These are phyloP conservation scores for Chaetogeoica ovagalla DNA, from an alignment of 2,888 invertebrate species.

Conservation along the genomic window DNA sequence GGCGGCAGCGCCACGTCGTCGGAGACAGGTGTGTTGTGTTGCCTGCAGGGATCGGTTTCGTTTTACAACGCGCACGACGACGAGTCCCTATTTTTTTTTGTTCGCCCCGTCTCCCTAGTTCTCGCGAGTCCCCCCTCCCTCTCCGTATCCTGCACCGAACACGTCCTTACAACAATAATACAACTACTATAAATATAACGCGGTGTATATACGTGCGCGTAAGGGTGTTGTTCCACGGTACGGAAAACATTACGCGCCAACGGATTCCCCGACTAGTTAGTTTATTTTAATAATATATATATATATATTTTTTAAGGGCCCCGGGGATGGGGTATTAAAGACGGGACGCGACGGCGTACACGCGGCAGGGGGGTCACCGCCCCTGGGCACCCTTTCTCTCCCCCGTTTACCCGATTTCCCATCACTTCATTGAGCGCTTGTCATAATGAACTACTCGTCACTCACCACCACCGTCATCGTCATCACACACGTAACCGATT, in stretches of 20 bases:
- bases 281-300: slow-evolving; percentile 49
- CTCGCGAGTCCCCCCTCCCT: too few relatives aligned
- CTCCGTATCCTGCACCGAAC: too few relatives aligned
- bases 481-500: not conserved
- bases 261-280: slow-evolving; percentile 49
- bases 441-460: slow-evolving; percentile 53
- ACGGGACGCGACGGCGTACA: not conserved
- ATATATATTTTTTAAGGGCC: too few relatives aligned
- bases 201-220: too few relatives aligned
- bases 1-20: not conserved
- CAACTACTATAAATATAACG: too few relatives aligned
- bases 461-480: slow-evolving; percentile 18
- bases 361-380: not conserved
- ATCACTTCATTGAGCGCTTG: slow-evolving; percentile 50
- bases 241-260: slow-evolving; percentile 47
- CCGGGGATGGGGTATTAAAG: not conserved
- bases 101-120: not conserved
- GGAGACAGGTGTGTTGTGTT: slow-evolving; percentile 37
- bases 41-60: slow-evolving; percentile 38
- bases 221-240: not conserved
- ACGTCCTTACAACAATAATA: too few relatives aligned
- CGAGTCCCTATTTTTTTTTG: not conserved
- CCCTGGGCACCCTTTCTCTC: slow-evolving; percentile 28
- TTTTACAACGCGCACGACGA: slow-evolving; percentile 41
- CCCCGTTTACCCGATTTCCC: slow-evolving; percentile 37